A percentile compares a stretch with the other conserved stretches of the same genome.
Conservation (phyloP, 1,140 invertebrate species). For the Periplaneta americana region DNA sequence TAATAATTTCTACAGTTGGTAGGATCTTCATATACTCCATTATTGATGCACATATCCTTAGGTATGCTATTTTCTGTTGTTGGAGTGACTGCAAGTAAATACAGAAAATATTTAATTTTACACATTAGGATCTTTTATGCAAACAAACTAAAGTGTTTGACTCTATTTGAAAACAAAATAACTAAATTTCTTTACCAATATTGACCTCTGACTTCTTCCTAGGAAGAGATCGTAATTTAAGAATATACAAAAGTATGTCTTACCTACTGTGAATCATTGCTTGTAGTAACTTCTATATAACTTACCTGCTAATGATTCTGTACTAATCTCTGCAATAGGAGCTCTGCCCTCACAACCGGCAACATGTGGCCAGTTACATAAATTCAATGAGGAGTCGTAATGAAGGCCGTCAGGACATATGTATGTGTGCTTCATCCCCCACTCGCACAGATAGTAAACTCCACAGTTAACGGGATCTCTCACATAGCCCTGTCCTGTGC, state of each 20-base stretch:
- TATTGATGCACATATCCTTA: not conserved
- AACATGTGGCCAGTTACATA: slow-evolving; percentile 33
- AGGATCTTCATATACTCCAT: not conserved
- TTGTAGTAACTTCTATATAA: not conserved
- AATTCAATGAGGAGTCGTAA: slow-evolving; percentile 43
- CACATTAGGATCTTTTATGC: not conserved
- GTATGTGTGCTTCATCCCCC: slow-evolving; percentile 28
- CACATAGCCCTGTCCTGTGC: slow-evolving; percentile 28
- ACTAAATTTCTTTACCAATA: too few species aligned
- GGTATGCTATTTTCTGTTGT: not conserved
- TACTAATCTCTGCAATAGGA: not conserved
- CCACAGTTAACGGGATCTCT: slow-evolving; percentile 59
- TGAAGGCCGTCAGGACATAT: slow-evolving; percentile 44
- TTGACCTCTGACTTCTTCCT: too few species aligned
- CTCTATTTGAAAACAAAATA: not conserved
- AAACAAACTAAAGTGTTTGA: not conserved
- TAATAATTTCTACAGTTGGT: not conserved
- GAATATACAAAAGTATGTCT: too few species aligned
- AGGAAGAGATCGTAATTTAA: too few species aligned
- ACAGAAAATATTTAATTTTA: not conserved
- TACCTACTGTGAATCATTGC: too few species aligned
- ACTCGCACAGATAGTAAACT: slow-evolving; percentile 59
- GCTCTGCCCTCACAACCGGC: not conserved
- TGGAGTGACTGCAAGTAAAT: not conserved
- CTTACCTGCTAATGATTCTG: not conserved